These are phyloP conservation scores for Chitala chitala DNA, from an alignment of 2,113 vertebrate species.

Conservation along the genomic window DNA sequence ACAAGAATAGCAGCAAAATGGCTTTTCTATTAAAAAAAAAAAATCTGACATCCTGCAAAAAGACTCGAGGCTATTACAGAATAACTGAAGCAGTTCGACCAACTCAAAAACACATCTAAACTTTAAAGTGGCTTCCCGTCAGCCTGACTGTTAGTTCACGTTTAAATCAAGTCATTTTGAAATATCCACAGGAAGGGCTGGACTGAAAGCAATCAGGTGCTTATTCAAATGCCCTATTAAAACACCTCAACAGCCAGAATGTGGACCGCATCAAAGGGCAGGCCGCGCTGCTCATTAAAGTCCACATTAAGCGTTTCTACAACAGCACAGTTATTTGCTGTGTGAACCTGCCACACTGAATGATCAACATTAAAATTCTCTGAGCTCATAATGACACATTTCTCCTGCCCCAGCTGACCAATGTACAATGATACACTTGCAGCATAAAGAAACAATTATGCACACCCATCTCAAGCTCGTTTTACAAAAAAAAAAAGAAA, in stretches of 20 bases:
- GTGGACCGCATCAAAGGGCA: not conserved
- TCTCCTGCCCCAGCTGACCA: too few relatives aligned
- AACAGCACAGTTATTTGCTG: too few relatives aligned
- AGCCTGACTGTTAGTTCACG: conserved; percentile 1
- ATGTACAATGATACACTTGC: too few relatives aligned
- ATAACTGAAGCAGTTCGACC: not conserved
- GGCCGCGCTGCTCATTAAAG: not conserved
- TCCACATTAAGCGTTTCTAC: too few relatives aligned
- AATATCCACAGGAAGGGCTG: not conserved
- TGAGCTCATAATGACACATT: too few relatives aligned
- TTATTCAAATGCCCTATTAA: not conserved
- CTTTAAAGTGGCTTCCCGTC: too few relatives aligned
- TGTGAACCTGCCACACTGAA: too few relatives aligned
- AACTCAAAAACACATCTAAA: not conserved
- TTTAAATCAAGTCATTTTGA: not conserved
- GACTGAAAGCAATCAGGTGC: not conserved
- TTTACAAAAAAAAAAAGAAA: too few relatives aligned
- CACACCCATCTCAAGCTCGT: too few relatives aligned
- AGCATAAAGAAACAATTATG: too few relatives aligned
- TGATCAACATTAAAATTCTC: too few relatives aligned
- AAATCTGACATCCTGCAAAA: not conserved
- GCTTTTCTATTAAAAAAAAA: not conserved
- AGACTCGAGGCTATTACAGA: not conserved
- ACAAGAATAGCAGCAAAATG: not conserved
- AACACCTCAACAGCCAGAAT: not conserved